Conservation (phyloP, 2,797 vertebrate genomes). For the Ciconia nigra region DNA sequence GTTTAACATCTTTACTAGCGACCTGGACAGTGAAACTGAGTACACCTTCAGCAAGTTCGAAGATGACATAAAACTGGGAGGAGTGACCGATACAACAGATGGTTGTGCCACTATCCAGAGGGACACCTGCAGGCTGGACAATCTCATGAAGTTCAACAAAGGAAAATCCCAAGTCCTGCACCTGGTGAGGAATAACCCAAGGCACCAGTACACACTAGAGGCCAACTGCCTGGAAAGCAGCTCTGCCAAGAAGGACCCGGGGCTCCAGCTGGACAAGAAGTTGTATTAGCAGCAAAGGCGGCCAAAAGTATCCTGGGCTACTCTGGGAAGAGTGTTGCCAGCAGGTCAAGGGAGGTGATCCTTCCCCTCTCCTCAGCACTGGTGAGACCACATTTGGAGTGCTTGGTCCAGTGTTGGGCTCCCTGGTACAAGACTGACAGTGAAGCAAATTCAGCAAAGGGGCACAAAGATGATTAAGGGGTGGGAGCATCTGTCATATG, state of each 20-base stretch:
- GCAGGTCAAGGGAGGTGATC: neutral
- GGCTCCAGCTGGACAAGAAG: neutral
- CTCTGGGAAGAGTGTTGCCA: accelerated
- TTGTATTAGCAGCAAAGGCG: neutral
- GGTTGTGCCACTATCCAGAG: neutral
- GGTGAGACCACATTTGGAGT: neutral
- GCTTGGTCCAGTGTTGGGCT: neutral
- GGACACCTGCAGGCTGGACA: neutral
- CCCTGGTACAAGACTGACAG: neutral
- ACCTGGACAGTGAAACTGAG: neutral
- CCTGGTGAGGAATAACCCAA: neutral
- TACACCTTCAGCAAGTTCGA: neutral
- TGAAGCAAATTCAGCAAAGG: neutral
- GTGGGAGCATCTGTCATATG: neutral
- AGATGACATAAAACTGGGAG: neutral
- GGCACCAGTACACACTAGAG: neutral
- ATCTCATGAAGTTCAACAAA: neutral
- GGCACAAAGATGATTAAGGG: neutral
- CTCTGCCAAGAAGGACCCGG: neutral
- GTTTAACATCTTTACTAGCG: neutral
- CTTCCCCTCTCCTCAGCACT: neutral
- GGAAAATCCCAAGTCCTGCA: neutral
- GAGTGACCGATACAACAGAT: neutral
- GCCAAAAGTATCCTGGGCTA: neutral
- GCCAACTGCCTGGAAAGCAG: neutral